Evolutionary conservation across 2,888 invertebrate species (phyloP).

Genomic region (Macrosiphum euphorbiae): DNA sequence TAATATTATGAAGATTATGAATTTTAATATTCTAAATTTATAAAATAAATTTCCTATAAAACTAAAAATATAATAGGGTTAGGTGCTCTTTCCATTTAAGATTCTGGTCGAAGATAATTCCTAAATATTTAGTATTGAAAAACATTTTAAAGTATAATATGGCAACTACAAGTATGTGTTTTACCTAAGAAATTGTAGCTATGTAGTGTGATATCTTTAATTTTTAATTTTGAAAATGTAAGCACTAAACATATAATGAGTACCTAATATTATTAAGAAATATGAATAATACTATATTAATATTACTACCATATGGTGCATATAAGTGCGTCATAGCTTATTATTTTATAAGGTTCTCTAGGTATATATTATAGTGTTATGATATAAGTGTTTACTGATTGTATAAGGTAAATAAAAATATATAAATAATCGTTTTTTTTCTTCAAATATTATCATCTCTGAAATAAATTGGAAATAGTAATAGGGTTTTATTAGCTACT

Average conservation of each 20-base stretch:
- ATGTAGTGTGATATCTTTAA: too few species aligned
- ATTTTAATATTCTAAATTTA: too few species aligned
- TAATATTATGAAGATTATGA: too few species aligned
- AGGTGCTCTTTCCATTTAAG: too few species aligned
- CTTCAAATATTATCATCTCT: neutral
- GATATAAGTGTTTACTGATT: neutral
- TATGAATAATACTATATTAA: neutral
- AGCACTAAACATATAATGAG: neutral
- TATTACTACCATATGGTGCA: too few species aligned
- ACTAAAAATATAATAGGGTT: too few species aligned
- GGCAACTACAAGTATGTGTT: too few species aligned
- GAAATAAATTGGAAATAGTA: neutral
- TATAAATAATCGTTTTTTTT: neutral
- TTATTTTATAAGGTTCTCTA: neutral
- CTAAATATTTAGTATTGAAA: too few species aligned
- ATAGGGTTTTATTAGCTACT: neutral
- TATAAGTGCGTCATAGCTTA: neutral
- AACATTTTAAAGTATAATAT: too few species aligned
- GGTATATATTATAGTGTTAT: neutral
- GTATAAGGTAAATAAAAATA: neutral
- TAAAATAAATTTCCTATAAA: too few species aligned
- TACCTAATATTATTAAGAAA: neutral
- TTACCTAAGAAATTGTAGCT: too few species aligned
- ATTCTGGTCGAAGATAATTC: too few species aligned
- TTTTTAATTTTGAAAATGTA: neutral